Percentiles rank a stretch among this genome's conserved stretches.
Conservation (phyloP, 1,140 invertebrate genomes). For the Limonius californicus region DNA sequence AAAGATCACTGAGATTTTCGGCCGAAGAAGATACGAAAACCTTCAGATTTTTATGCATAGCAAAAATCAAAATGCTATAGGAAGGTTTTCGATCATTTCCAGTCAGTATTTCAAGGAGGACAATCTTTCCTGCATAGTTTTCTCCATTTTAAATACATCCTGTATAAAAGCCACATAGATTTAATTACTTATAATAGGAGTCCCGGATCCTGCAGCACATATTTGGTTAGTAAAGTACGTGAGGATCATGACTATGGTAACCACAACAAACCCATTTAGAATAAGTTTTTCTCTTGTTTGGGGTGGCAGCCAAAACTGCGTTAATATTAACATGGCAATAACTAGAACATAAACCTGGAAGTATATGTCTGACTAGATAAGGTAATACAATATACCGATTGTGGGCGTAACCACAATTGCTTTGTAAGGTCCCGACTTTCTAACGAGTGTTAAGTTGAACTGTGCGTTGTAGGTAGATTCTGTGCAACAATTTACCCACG, state of each 20-base stretch:
- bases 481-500: slow-evolving; percentile 52
- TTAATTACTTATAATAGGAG: slow-evolving; percentile 60
- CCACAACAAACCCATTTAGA: slow-evolving; percentile 54
- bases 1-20: too few relatives aligned
- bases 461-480: slow-evolving; percentile 56
- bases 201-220: slow-evolving; percentile 56
- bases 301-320: slow-evolving; percentile 63
- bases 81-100: too few relatives aligned
- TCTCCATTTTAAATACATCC: too few relatives aligned
- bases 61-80: too few relatives aligned
- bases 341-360: slow-evolving; percentile 46
- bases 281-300: slow-evolving; percentile 61
- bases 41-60: too few relatives aligned
- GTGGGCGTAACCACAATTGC: slow-evolving; percentile 60
- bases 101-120: too few relatives aligned
- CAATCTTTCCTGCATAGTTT: too few relatives aligned
- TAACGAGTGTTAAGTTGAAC: slow-evolving; percentile 52
- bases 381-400: slow-evolving; percentile 50
- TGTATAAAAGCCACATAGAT: too few relatives aligned
- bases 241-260: slow-evolving; percentile 59
- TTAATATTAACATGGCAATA: slow-evolving; percentile 58
- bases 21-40: too few relatives aligned
- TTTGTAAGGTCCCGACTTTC: slow-evolving; percentile 59
- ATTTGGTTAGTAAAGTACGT: slow-evolving; percentile 61
- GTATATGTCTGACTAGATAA: not conserved